Conservation (phyloP, 2,888 invertebrate species). For the Cheilosia urbana region DNA sequence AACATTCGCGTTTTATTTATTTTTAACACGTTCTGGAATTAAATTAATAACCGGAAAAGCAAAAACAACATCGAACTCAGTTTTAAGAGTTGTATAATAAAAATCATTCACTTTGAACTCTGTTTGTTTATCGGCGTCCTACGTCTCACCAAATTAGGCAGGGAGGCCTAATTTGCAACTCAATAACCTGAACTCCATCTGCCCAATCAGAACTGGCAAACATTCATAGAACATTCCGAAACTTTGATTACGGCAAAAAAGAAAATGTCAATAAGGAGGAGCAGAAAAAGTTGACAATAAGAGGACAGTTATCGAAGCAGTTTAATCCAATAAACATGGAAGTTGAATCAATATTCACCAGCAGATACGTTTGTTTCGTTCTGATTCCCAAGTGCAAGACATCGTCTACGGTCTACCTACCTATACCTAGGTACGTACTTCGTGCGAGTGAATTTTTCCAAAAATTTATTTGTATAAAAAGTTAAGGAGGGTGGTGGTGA, state of each 20-base stretch:
- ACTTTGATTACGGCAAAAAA: constrained; percentile 37
- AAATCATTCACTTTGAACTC: background rate
- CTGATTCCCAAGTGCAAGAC: background rate
- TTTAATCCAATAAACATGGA: constrained; percentile 43
- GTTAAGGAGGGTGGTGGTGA: no score
- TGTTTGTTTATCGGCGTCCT: background rate
- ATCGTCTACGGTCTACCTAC: background rate
- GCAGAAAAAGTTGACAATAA: constrained; percentile 32
- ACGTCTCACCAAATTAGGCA: no score
- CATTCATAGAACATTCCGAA: constrained; percentile 34
- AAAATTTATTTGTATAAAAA: constrained; percentile 48
- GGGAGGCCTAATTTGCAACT: constrained; percentile 30
- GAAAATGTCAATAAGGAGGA: constrained; percentile 19
- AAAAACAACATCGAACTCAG: background rate
- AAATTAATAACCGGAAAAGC: background rate
- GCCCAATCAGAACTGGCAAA: constrained; percentile 47
- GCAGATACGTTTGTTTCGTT: constrained; percentile 17
- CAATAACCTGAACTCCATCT: constrained; percentile 28
- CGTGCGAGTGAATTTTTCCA: background rate
- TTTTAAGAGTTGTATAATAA: background rate
- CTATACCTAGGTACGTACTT: background rate
- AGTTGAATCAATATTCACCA: constrained; percentile 57
- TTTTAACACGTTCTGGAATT: background rate
- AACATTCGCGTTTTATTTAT: background rate
- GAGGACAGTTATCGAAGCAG: constrained; percentile 33